Base-by-base conservation (phyloP, 1,140 invertebrate genomes). In the Leptestheria dahalacensis region DNA sequence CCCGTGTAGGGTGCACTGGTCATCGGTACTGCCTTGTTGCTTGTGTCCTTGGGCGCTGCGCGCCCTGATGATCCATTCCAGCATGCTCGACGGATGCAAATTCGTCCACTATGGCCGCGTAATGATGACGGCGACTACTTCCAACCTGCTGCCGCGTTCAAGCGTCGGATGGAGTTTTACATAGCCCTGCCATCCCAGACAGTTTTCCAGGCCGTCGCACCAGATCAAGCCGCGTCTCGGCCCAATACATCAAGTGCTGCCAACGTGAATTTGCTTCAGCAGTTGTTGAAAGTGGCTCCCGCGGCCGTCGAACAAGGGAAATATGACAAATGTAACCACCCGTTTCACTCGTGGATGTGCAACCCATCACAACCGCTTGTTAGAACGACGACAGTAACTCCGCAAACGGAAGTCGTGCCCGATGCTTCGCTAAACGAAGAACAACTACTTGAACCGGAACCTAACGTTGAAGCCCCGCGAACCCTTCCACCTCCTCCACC, bases 271-370 rank as follows among this genome's bases (percentile, higher is more conserved):
- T 18, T 55, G 4, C 53, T 55, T 2, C 53, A 55, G 25, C 53
- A 55, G 25, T 20, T 55, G 53, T 18, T 55, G 26, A 12, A 28
- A 0, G 9, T 55, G 4, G 53, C 53, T 2, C 53, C 53, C 12
- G 10, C 23, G 2, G 12, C 12, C 28, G 53, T 29, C 6, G 28
- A n/a, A 0, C 10, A 41, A 3, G 53, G 28, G 0, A 25, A 9
- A 6, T 55, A 28, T 1, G 58, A 60, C 26, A 29, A 50, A 15
- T 60, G 58, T 49, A 60, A 50, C 20, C 58, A 60, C 29, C 48
- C 58, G 20, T 52, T 60, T 9, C 58, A 60, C 25, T 33, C 48
- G 25, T 60, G 58, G 58, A n/a, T 60, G 25, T 60, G 49, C 21
- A 23, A 52, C 21, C 48, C 11, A 11, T 50, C 53, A 10, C 26